Evolutionary conservation across 2,888 invertebrate genomes (phyloP), one percentile per base, ranked within the genome.

Genomic region (Polydrusus pterygomalis): DNA sequence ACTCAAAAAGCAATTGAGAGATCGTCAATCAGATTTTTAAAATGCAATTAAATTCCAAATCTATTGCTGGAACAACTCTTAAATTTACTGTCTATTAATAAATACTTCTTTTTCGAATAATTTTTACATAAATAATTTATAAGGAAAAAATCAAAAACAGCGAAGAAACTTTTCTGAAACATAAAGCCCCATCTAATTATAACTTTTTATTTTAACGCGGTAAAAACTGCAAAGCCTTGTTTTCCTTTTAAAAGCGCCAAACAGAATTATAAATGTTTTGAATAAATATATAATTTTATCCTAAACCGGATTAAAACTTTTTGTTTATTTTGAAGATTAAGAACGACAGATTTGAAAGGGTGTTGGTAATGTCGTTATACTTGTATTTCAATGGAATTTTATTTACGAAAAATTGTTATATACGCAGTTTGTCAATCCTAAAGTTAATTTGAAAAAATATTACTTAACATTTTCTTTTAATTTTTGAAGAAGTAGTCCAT

Each of bases 241-340:
- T 60, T 60, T 60, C 13, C 15, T 60, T 60, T 60, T 60, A 1
- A 34, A 60, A 60, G 38, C 58, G 30, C 17, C 58, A 60, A 60
- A 60, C 58, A 38, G 58, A 60, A 60, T 60, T 60, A 60, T 38
- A 60, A 60, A 60, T 60, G 38, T 38, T 43, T 38, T 11, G 58
- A 1, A 65, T 65, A 65, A 65, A 49, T 49, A 65, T 45, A 49
- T 51, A 51, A 65, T 65, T 49, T 49, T 49, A 34, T 51, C 49
- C 9, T 38, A 34, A 65, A 47, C 15, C 34, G 30, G 38, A 38
- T 49, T 38, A 51, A 65, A 49, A 49, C 38, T 65, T 49, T 65
- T 34, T 30, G 47, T 49, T 47, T 49, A 65, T 65, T 47, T 65
- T 49, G 30, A 25, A 25, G 49, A 65, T 30, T 65, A 65, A 20